These are phyloP conservation scores for Panagrolaimus sp. DNA, from an alignment of 1,140 invertebrate genomes.

Conservation along the genomic window DNA sequence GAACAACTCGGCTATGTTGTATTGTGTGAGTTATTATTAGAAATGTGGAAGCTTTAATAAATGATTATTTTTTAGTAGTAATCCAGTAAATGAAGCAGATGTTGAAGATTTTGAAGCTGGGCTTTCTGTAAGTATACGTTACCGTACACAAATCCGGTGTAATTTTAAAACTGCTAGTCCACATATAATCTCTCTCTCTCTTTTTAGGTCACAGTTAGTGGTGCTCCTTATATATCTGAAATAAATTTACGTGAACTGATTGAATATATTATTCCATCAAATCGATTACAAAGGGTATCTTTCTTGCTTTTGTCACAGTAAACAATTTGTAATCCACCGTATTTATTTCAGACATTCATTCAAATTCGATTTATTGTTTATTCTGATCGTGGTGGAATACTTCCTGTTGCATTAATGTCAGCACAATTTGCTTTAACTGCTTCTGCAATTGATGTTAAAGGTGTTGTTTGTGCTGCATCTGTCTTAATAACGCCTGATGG, in stretches of 20 bases:
- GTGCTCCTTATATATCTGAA: constrained; percentile 5
- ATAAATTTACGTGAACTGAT: not conserved
- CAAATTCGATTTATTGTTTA: not conserved
- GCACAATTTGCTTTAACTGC: not conserved
- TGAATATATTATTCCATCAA: constrained; percentile 3
- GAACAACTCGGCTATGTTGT: not conserved
- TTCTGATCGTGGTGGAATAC: not conserved
- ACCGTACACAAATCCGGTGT: no score
- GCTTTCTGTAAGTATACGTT: not conserved
- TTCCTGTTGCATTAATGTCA: not conserved
- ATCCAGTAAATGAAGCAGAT: constrained; percentile 4
- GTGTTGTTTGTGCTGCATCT: not conserved
- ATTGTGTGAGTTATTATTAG: not conserved
- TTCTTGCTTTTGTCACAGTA: not conserved
- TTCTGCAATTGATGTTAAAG: not conserved
- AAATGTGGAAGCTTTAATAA: not conserved
- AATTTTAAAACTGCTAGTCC: not conserved
- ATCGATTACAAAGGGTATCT: not conserved
- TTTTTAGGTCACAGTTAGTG: not conserved
- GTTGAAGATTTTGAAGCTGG: not conserved
- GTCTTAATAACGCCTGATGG: not conserved
- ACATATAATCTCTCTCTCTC: not conserved
- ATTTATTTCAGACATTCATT: not conserved
- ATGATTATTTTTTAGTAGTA: not conserved
- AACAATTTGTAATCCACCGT: no score